Base-by-base conservation (phyloP, 2,888 invertebrate species). In the Acronicta aceris region DNA sequence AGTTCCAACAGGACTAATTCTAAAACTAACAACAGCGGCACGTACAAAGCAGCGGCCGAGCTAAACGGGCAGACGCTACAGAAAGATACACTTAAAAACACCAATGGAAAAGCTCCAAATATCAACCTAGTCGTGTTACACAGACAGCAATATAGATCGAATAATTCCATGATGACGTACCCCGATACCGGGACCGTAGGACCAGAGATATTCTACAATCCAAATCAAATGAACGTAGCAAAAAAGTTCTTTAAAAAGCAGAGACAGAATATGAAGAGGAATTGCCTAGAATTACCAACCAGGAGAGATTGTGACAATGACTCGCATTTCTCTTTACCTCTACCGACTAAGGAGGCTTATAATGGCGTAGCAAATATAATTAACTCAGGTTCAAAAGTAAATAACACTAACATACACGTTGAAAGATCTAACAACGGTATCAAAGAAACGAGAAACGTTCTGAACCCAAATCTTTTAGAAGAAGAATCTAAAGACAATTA, bases 211-310 rank as follows among this genome's bases (percentile, higher is more conserved):
- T 99, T 98, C 89, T 98, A 98, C 85, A 98, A 99, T 89, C 98
- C 98, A 0, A 97, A 98, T 87, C 99, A 99, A 89, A 98, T 98
- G 88, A 98, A 98, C 40, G 98, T 98, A 0, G 99, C 99, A 0
- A 96, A 98, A 71, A 98, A 98, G 83, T 99, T 98, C 87, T 99
- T 99, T 89, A 97, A 97, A 78, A 98, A 97, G 77, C 98, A 98
- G 83, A 95, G 97, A 59, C 95, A 97, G 47, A 94, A 97, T 72
- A 95, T 96, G 87, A 97, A 97, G 81, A 96, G 96, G 59, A 97
- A 96, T 78, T 97, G 97, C 80, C 92, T 97, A 21, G 96, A 97
- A 53, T 90, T 96, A 15, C 95, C 96, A 0, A 94, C 96, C 38
- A 92, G 96, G 61, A 89, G 95, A 13, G 96, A 96, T 60, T 95